A percentile compares a stretch with the other conserved stretches of the same genome.
phyloP scores from a whole-genome alignment of 1,140 invertebrate species.

The Periplaneta americana region DNA sequence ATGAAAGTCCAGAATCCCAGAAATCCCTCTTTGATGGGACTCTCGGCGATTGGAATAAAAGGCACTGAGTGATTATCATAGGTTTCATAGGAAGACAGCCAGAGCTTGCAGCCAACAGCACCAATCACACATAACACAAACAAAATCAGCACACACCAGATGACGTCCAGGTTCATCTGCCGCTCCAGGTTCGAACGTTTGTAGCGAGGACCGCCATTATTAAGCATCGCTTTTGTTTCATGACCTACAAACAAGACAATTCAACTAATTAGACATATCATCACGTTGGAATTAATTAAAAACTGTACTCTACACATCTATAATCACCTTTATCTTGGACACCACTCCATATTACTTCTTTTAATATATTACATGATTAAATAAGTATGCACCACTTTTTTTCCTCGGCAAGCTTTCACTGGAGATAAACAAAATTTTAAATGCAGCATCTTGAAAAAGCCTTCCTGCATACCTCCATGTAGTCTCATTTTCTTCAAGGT shows the following conservation, averaged over 20 bases:
- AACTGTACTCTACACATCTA: too few species aligned
- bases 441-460: too few species aligned
- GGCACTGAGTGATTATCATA: slow-evolving; percentile 42
- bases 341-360: too few species aligned
- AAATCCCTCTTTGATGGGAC: slow-evolving; percentile 72
- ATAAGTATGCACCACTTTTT: too few species aligned
- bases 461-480: too few species aligned
- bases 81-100: slow-evolving; percentile 56
- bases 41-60: slow-evolving; percentile 51
- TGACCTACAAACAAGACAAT: slow-evolving; percentile 68
- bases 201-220: slow-evolving; percentile 92
- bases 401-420: too few species aligned
- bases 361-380: too few species aligned
- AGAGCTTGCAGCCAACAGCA: slow-evolving; percentile 82
- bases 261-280: too few species aligned
- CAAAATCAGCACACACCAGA: slow-evolving; percentile 94
- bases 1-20: slow-evolving; percentile 93
- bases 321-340: too few species aligned
- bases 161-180: slow-evolving; percentile 92
- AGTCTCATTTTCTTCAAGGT: too few species aligned
- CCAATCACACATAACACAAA: slow-evolving; percentile 86
- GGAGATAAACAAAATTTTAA: too few species aligned
- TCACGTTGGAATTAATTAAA: too few species aligned
- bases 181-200: slow-evolving; percentile 89
- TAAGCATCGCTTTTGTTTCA: slow-evolving; percentile 97